Evolutionary conservation across 1,140 invertebrate genomes (phyloP).

Genomic region (Yoshiicerus persimilis): DNA sequence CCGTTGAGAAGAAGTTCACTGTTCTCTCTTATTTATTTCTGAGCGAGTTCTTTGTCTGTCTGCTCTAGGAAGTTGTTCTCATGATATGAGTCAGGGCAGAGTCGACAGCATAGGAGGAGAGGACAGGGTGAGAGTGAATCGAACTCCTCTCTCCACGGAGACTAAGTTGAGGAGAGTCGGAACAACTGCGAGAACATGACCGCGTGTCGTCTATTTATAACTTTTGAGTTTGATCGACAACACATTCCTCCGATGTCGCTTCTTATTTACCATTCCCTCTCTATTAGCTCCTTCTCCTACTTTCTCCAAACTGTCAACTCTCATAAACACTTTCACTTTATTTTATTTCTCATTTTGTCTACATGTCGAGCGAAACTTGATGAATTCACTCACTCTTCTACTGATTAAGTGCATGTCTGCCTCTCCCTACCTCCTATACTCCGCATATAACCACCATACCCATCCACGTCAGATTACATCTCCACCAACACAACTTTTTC

Average conservation of each 20-base stretch:
- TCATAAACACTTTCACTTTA: constrained; percentile 9
- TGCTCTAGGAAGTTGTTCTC: background rate
- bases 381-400: background rate
- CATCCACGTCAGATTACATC: background rate
- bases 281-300: background rate
- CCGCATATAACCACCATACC: background rate
- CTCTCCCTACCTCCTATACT: background rate
- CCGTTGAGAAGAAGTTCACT: background rate
- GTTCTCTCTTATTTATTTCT: background rate
- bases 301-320: background rate
- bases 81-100: background rate
- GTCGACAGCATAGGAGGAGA: background rate
- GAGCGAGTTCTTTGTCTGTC: background rate
- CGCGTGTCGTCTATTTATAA: constrained; percentile 12
- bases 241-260: background rate
- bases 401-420: background rate
- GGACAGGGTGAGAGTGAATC: background rate
- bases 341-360: background rate
- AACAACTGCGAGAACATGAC: background rate
- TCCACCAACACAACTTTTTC: background rate
- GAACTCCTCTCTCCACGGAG: background rate
- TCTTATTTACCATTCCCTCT: background rate
- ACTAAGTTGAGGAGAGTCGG: background rate
- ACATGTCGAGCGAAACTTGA: background rate
- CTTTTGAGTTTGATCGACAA: constrained; percentile 3